These are phyloP conservation scores for Thymelicus lineola DNA, from an alignment of 2,888 invertebrate species.

Conservation along the genomic window DNA sequence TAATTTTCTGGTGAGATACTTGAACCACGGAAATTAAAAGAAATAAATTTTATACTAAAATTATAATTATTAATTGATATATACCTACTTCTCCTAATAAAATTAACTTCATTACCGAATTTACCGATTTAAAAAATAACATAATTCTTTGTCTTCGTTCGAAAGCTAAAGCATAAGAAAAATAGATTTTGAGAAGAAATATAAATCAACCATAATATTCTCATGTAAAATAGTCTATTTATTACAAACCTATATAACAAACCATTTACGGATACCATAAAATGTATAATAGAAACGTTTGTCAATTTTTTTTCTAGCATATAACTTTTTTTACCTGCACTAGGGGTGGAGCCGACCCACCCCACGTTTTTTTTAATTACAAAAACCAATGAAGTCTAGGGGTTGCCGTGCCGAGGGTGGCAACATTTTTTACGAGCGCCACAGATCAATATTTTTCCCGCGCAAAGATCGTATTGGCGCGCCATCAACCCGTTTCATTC, in stretches of 20 bases:
- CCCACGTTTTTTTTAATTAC: slow-evolving; percentile 72
- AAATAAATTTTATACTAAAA: too few relatives aligned
- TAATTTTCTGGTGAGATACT: too few relatives aligned
- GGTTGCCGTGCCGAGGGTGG: slow-evolving; percentile 61
- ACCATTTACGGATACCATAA: neutral
- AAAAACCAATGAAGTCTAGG: slow-evolving; percentile 72
- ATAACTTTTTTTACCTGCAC: slow-evolving; percentile 69
- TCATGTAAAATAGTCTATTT: neutral
- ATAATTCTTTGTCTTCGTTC: too few relatives aligned
- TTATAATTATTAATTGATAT: too few relatives aligned
- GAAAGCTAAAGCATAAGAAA: too few relatives aligned
- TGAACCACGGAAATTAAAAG: too few relatives aligned
- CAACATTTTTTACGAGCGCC: slow-evolving; percentile 68
- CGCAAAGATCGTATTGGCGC: slow-evolving; percentile 67
- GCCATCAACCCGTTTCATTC: slow-evolving; percentile 58
- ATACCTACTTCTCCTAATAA: too few relatives aligned
- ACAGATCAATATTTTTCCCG: slow-evolving; percentile 77
- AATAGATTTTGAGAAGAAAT: too few relatives aligned
- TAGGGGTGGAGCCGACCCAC: slow-evolving; percentile 72
- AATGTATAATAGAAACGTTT: slow-evolving; percentile 25
- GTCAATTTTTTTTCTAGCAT: slow-evolving; percentile 50
- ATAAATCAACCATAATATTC: neutral
- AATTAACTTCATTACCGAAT: too few relatives aligned
- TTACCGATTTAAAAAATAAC: too few relatives aligned
- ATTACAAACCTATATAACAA: neutral